Evolutionary conservation across 1,140 invertebrate genomes (phyloP), one percentile per base, ranked within the genome.

Genomic region (Venturia canescens): DNA sequence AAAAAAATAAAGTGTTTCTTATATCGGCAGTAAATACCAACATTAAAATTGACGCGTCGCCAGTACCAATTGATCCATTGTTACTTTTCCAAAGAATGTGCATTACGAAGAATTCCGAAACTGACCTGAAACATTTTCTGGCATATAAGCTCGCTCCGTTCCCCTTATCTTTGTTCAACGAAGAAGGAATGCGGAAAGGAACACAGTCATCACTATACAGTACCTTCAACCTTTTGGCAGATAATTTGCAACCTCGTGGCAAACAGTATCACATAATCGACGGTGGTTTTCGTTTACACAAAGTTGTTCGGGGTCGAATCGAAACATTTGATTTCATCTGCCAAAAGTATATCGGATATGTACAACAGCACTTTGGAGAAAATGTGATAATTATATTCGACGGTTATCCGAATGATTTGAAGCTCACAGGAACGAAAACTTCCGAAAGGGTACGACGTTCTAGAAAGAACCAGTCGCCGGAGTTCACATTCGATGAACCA

Each of bases 381-480:
- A 79, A 79, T n/a, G 78, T 34, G 5, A 27, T 26, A 66, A 70
- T 79, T 79, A 50, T 79, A 70, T 75, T 79, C 63, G 78, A 79
- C 50, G 78, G 7, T 70, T 70, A 79, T 79, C 78, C 78, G 57
- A 66, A 78, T 66, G 60, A 72, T 26, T 26, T 60, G 57, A 78
- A 18, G 29, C 11, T 66, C n/a, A 21, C 48, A 78, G 57, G 76
- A 60, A 78, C 76, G 1, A 78, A 78, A 78, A 78, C 76, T 53
- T 60, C 76, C 6, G 76, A 78, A 38, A 60, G 71, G 21, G 29
- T 74, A 48, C 27, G 71, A 38, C 71, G 72, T 38, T 44, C 72
- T 4, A 75, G 26, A 48, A 75, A 75, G 27, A 48, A 38, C 31
- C 31, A 48, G 16, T 38, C 72, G 31, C 31, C 38, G 44, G 72